Conservation (phyloP, 35 echinoderm and acorn worm genomes). For the Diadema setosum region DNA sequence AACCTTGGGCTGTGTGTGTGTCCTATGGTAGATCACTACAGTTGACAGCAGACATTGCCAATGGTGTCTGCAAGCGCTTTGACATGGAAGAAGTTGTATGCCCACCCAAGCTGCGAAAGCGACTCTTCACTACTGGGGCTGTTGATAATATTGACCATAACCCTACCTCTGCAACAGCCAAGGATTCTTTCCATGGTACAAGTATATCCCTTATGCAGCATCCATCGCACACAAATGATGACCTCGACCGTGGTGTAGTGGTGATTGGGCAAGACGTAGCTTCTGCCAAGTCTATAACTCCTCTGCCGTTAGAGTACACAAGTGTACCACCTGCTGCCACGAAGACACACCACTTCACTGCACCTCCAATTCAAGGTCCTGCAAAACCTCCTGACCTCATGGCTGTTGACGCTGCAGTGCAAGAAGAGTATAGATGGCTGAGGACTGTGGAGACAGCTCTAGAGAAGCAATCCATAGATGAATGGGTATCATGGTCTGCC, state of each 20-base stretch:
- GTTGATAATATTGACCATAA: constrained; percentile 84
- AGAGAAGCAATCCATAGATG: neutral
- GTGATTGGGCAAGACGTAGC: neutral
- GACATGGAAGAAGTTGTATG: constrained; percentile 70
- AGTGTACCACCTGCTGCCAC: neutral
- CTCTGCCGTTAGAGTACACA: neutral
- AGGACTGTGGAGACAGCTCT: neutral
- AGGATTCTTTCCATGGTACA: constrained; percentile 77
- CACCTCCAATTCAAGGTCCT: neutral
- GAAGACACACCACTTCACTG: neutral
- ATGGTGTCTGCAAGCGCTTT: constrained; percentile 54
- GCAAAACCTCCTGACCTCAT: neutral
- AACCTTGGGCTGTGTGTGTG: constrained; percentile 24
- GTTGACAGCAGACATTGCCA: constrained; percentile 37
- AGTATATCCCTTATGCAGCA: neutral
- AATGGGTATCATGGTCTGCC: neutral
- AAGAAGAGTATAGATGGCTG: neutral
- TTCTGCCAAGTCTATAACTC: neutral
- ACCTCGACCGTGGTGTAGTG: neutral
- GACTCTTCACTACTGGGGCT: constrained; percentile 58
- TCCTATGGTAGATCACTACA: constrained; percentile 60
- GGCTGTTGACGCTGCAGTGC: neutral
- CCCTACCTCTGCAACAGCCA: constrained; percentile 53
- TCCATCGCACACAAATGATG: neutral
- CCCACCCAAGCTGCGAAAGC: constrained; percentile 35